Percentiles rank a stretch among this genome's conserved stretches.
phyloP scores from a whole-genome alignment of 2,797 vertebrate genomes.

The Carcharodon carcharias region DNA sequence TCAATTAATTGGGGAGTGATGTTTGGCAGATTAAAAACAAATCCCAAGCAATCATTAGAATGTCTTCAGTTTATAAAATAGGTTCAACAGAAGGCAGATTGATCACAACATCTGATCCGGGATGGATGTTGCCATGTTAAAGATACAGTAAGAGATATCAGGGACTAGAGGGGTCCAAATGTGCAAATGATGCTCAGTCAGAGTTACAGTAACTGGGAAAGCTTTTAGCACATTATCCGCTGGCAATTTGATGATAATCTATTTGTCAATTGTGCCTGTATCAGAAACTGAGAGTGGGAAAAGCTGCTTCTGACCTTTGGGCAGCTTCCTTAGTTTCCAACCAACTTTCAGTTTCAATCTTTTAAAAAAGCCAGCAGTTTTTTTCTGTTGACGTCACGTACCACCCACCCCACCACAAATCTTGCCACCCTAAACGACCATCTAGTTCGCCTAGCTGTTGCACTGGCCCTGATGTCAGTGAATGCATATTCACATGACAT shows the following conservation, averaged over 20 bases:
- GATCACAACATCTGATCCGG: background rate
- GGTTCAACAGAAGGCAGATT: background rate
- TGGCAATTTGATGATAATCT: conserved; percentile 79
- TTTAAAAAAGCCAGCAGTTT: too few species aligned
- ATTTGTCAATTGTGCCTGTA: conserved; percentile 70
- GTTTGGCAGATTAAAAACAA: background rate
- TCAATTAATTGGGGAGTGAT: background rate
- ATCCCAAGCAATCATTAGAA: conserved; percentile 51
- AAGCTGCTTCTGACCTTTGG: too few species aligned
- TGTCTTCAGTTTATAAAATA: conserved; percentile 46
- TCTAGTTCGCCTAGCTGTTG: too few species aligned
- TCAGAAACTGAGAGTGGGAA: too few species aligned
- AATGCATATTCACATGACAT: too few species aligned
- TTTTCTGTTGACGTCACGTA: too few species aligned
- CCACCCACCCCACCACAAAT: too few species aligned
- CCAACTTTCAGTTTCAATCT: too few species aligned
- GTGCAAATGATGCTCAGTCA: conserved; percentile 84
- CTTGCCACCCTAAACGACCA: too few species aligned
- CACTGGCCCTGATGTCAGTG: too few species aligned
- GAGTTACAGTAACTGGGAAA: conserved; percentile 76
- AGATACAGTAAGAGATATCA: conserved; percentile 40
- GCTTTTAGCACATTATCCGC: conserved; percentile 95
- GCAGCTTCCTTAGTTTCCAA: too few species aligned
- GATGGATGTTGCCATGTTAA: conserved; percentile 47
- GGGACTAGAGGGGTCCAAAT: conserved; percentile 56